These are phyloP conservation scores for Bathynomus jamesi DNA, from an alignment of 1,140 invertebrate genomes.

Conservation along the genomic window DNA sequence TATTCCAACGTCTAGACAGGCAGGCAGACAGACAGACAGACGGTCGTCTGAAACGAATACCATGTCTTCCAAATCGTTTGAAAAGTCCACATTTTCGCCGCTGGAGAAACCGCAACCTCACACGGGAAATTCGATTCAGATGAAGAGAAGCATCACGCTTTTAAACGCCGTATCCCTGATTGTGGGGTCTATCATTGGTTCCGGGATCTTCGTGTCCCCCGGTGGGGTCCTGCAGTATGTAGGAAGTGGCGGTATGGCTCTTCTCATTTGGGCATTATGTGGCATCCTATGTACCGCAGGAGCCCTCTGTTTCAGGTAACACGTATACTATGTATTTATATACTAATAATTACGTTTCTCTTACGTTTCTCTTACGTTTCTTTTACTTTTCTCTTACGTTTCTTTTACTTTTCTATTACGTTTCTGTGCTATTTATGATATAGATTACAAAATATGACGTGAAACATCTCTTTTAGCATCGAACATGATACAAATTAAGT, in stretches of 20 bases:
- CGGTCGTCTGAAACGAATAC: neutral
- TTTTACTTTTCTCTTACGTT: too few relatives aligned
- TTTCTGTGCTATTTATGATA: too few relatives aligned
- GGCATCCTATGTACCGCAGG: slow-evolving; percentile 61
- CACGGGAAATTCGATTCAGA: neutral
- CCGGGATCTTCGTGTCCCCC: slow-evolving; percentile 74
- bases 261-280: slow-evolving; percentile 41
- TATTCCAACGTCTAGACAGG: neutral
- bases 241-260: slow-evolving; percentile 41
- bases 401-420: too few relatives aligned
- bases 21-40: neutral
- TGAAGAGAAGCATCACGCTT: slow-evolving; percentile 13
- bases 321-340: neutral
- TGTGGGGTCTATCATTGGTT: slow-evolving; percentile 53
- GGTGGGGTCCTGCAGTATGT: slow-evolving; percentile 43
- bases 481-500: too few relatives aligned
- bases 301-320: slow-evolving; percentile 54
- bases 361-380: too few relatives aligned
- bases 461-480: too few relatives aligned
- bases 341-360: neutral
- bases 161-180: slow-evolving; percentile 12
- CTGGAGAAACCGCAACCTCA: neutral
- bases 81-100: neutral
- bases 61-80: neutral
- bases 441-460: too few relatives aligned